A percentile compares a stretch with the other conserved stretches of the same genome.
Conservation (phyloP, 2,888 invertebrate species). For the Melikaiella ostensackeni region DNA sequence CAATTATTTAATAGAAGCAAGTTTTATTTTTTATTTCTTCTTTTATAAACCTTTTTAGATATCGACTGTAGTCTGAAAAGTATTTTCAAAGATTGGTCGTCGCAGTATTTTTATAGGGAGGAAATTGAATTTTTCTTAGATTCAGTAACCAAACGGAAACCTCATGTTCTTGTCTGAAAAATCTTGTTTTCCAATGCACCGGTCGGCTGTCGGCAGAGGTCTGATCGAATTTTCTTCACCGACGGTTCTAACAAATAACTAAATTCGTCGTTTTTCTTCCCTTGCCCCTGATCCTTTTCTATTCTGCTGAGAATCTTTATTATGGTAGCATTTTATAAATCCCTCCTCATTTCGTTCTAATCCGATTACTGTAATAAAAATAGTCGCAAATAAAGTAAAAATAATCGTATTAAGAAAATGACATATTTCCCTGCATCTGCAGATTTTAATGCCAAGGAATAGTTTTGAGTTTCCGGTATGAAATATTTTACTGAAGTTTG, state of each 20-base stretch:
- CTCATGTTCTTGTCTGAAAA: constrained; percentile 14
- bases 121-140: constrained; percentile 14
- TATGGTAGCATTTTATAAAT: constrained; percentile 30
- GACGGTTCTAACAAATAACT: constrained; percentile 33
- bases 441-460: background rate
- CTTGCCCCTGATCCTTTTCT: background rate
- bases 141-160: background rate
- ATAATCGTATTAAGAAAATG: background rate
- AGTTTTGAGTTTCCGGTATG: background rate
- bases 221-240: constrained; percentile 32
- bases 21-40: background rate
- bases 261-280: constrained; percentile 27
- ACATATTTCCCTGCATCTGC: background rate
- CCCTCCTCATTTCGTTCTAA: constrained; percentile 8
- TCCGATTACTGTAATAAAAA: constrained; percentile 32
- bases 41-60: too few species aligned
- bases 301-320: background rate
- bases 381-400: background rate
- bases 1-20: background rate
- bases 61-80: too few species aligned
- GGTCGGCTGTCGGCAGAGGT: constrained; percentile 3
- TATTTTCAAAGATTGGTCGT: background rate
- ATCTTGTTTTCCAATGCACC: constrained; percentile 22
- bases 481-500: background rate
- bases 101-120: background rate